Evolutionary conservation across 1,140 invertebrate genomes (phyloP), one percentile per base, ranked within the genome.

Genomic region (Drosophila hydei): DNA sequence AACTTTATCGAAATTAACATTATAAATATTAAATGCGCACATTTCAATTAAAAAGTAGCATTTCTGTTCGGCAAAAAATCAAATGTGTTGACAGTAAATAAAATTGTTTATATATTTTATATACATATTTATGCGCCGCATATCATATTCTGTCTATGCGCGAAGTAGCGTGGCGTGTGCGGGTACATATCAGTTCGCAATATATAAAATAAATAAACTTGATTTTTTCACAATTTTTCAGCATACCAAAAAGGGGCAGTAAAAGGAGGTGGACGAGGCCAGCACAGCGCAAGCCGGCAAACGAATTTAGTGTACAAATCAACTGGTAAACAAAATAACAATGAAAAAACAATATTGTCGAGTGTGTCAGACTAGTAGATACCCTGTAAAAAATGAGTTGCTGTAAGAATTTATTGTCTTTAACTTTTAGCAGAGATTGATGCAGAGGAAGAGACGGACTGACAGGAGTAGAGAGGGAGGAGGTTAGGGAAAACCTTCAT

Each of bases 131-230:
- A 14, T 40, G 38, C 7, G 2, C 5, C 6, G 7, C 38, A 16
- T 40, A 25, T 38, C 16, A 12, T 47, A 30, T 54, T 58, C 18
- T 11, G 18, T 3, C 40, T 58, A 64, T 42, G 25, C 43, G 42
- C 45, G 56, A 52, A 73, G 42, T 38, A 72, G 2, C 36, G 16
- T 43, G 47, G 45, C 47, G 55, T 51, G 33, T 54, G 54, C 45
- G 54, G 33, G 19, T 43, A 50, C 62, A 47, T 64, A 64, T 75
- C 67, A 63, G 48, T 21, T 71, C 63, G 74, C 67, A 64, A 78
- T 61, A 79, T 79, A 67, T 58, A 79, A 84, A 83, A 64, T 62
- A 83, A 83, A 83, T 77, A 83, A 79, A 69, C 75, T 84, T 75
- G 73, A 75, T 75, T 83, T 75, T 59, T 55, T 58, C 30, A 52